phyloP scores from a whole-genome alignment of 2,797 vertebrate genomes.

The Crossoptilon crossoptilon region DNA sequence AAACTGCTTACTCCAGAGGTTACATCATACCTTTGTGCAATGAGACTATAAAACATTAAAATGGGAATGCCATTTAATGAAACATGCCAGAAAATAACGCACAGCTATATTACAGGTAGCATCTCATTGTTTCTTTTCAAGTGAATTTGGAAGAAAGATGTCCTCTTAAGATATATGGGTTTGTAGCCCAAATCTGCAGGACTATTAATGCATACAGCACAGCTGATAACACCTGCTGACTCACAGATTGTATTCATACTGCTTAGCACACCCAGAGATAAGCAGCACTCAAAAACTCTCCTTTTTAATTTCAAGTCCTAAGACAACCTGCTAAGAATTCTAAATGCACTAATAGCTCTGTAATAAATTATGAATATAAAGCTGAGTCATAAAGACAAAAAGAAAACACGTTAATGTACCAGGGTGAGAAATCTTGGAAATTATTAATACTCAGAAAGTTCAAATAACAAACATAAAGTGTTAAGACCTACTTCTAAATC shows the following conservation, averaged over 20 bases:
- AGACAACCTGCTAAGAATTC: not conserved
- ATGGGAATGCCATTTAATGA: not conserved
- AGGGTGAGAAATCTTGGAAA: not conserved
- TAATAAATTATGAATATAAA: not conserved
- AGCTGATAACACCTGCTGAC: not conserved
- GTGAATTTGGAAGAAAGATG: not conserved
- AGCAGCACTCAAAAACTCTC: not conserved
- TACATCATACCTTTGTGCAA: not conserved
- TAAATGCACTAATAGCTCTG: not conserved
- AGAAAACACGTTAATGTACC: not conserved
- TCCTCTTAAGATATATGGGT: not conserved
- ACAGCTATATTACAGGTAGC: not conserved
- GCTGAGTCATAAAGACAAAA: constrained; percentile 5
- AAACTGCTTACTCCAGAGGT: fast-evolving
- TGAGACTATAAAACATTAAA: not conserved
- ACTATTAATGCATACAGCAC: not conserved
- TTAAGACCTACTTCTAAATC: not conserved
- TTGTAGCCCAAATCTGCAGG: not conserved
- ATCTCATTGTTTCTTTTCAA: not conserved
- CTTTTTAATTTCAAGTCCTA: not conserved
- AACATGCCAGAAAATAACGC: not conserved
- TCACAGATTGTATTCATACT: not conserved
- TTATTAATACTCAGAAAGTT: not conserved
- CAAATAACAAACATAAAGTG: not conserved
- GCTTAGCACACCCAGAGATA: not conserved